Evolutionary conservation across 2,113 vertebrate genomes (phyloP), one percentile per base, ranked within the genome.

Genomic region (Osmerus mordax): DNA sequence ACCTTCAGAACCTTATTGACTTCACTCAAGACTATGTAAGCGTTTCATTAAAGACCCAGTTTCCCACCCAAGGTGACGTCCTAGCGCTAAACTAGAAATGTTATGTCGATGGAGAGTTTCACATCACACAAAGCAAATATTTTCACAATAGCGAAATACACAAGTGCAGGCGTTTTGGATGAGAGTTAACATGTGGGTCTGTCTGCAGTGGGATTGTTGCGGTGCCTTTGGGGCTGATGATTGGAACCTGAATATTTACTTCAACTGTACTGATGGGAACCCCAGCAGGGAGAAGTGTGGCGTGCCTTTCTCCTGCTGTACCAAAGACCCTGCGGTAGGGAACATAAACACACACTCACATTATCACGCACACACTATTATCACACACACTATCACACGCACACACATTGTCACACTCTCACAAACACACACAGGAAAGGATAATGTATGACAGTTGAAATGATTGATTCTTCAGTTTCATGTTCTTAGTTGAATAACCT

Each of bases 241-340:
- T 88, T 99, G 97, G 97, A 95, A 99, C 91, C 91, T 98, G 87
- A 99, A 99, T 89, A 96, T 99, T 89, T 99, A 99, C 90, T 99
- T 99, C 89, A 99, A 99, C 90, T 99, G 97, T 92, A 99, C 97
- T 36, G 96, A 99, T 87, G 91, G 94, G 72, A 99, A 99, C 0
- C 94, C 96, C 6, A 98, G 97, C 81, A 92, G 97, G 73, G 97
- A 99, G 83, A 95, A 95, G 77, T 99, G 97, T 3, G 97, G 97
- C 0, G 97, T 99, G 36, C 97, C 97, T 0, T 99, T 99, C 84
- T 99, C 97, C 74, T 99, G 97, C 89, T 99, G 97, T 78, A 98
- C 97, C 84, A 99, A 99, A 88, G 97, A 98, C 70, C 97, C 97
- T 15, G 96, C 97, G 2, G 97, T 99, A 91, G 89, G 87, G 85